Evolutionary conservation across 2,797 vertebrate species (phyloP).

Genomic region (Ibycter americanus): DNA sequence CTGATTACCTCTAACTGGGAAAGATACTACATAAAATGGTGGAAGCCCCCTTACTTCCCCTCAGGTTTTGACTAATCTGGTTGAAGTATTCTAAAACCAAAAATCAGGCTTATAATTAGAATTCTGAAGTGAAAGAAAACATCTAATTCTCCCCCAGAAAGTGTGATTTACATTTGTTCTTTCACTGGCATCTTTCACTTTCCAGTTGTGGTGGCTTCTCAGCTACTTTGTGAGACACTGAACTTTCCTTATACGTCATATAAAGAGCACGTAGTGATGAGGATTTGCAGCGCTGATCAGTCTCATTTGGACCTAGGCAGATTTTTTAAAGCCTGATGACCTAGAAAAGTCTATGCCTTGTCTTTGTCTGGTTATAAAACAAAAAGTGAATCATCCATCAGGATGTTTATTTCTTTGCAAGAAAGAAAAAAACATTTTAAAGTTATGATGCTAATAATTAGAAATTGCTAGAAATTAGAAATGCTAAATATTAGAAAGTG

Average conservation of each 20-base stretch:
- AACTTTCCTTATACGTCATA: not conserved
- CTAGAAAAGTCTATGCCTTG: not conserved
- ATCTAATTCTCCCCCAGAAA: not conserved
- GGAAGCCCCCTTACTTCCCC: rapidly evolving
- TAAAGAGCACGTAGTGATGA: not conserved
- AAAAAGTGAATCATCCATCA: not conserved
- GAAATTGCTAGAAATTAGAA: not conserved
- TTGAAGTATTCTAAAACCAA: not conserved
- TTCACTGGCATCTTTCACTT: not conserved
- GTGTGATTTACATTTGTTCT: not conserved
- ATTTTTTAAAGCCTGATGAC: not conserved
- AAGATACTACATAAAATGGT: rapidly evolving
- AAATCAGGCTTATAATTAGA: not conserved
- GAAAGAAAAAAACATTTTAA: not conserved
- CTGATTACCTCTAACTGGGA: not conserved
- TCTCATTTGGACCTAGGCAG: not conserved
- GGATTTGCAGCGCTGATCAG: not conserved
- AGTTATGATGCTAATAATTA: not conserved
- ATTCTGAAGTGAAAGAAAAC: not conserved
- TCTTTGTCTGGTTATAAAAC: not conserved
- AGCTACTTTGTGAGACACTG: not conserved
- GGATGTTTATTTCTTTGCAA: not conserved
- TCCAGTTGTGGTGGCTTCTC: not conserved
- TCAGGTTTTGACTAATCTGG: not conserved
- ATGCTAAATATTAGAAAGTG: not conserved